These are phyloP conservation scores for Coenonympha arcania DNA, from an alignment of 2,888 invertebrate species.

Conservation along the genomic window DNA sequence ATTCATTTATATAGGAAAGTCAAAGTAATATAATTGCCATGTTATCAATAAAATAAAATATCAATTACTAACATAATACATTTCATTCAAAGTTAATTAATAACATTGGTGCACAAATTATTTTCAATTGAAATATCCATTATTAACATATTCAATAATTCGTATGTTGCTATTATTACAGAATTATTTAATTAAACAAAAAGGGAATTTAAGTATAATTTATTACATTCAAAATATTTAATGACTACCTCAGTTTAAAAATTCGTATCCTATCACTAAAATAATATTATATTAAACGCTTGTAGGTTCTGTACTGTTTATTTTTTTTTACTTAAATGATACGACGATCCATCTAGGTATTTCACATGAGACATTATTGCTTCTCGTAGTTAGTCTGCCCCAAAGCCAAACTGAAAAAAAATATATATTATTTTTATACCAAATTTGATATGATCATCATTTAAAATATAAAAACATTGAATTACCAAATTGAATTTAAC, in stretches of 20 bases:
- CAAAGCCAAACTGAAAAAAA: conserved; percentile 3
- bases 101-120: background rate
- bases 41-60: conserved; percentile 1
- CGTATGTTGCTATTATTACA: background rate
- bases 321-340: too few species aligned
- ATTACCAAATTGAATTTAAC: too few species aligned
- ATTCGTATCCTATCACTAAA: background rate
- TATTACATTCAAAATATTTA: background rate
- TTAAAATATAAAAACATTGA: too few species aligned
- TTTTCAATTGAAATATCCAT: background rate
- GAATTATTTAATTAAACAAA: background rate
- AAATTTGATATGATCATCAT: background rate
- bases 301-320: background rate
- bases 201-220: background rate
- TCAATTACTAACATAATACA: background rate
- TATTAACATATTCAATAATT: background rate
- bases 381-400: background rate
- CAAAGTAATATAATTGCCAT: background rate
- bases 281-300: background rate
- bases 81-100: background rate
- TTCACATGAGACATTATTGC: background rate
- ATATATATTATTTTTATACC: background rate
- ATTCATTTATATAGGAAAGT: background rate
- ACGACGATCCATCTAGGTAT: background rate
- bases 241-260: background rate